These are phyloP conservation scores for Semibalanus balanoides DNA, from an alignment of 1,140 invertebrate species.

Conservation along the genomic window DNA sequence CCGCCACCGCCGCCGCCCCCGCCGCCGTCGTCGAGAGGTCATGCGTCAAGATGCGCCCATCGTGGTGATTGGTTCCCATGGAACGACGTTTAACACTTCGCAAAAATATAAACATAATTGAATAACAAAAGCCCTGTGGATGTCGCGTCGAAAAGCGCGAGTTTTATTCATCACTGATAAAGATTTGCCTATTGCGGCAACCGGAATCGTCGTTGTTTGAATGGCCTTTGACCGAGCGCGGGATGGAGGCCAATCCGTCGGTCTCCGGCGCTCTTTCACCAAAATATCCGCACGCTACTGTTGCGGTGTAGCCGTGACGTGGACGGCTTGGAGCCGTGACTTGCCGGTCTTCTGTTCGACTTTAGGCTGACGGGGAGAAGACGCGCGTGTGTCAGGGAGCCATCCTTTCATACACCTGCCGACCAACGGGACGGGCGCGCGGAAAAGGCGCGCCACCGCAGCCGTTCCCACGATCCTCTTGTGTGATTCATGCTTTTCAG, in stretches of 20 bases:
- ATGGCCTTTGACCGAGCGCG: background rate
- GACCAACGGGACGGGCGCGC: background rate
- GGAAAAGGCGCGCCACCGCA: background rate
- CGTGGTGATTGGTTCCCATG: background rate
- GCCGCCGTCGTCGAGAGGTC: background rate
- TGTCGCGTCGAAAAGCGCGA: background rate
- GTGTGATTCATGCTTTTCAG: background rate
- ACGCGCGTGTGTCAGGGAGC: background rate
- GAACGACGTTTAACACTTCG: background rate
- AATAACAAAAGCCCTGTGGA: background rate
- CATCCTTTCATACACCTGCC: background rate
- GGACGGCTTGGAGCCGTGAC: background rate
- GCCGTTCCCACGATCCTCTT: background rate
- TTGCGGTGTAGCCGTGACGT: no score
- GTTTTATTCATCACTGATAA: background rate
- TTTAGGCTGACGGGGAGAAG: background rate
- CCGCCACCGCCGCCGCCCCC: no score
- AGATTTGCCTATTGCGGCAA: background rate
- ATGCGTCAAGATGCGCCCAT: background rate
- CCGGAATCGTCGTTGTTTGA: background rate
- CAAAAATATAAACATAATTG: background rate
- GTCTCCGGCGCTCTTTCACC: background rate
- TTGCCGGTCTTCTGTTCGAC: background rate
- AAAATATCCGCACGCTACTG: background rate
- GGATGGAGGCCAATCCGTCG: background rate